Evolutionary conservation across 2,888 invertebrate genomes (phyloP).

Genomic region (Petrolisthes cinctipes): DNA sequence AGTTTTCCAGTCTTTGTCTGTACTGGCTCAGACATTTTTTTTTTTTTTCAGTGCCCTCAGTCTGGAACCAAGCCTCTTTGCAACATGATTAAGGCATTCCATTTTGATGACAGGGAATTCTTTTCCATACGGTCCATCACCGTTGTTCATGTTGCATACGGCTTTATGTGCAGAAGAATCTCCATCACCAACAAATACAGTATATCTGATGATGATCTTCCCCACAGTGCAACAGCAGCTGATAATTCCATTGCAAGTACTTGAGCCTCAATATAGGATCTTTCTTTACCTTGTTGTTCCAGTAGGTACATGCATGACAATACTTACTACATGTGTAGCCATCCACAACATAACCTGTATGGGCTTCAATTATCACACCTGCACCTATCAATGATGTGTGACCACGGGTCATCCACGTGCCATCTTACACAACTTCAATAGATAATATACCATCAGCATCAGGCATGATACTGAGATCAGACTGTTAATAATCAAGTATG

Average conservation of each 20-base stretch:
- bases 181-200: constrained; percentile 4
- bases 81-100: neutral
- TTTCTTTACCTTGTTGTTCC: no score
- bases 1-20: neutral
- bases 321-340: neutral
- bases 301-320: no score
- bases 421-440: constrained; percentile 13
- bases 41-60: neutral
- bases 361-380: neutral
- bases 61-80: neutral
- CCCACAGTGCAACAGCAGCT: neutral
- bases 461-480: neutral
- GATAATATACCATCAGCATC: neutral
- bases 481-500: neutral
- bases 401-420: constrained; percentile 19
- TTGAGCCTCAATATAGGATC: neutral
- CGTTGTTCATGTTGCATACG: neutral
- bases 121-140: neutral
- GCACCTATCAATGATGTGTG: constrained; percentile 4
- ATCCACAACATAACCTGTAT: constrained; percentile 11
- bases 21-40: neutral
- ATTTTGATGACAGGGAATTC: neutral
- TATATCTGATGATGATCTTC: neutral
- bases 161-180: neutral
- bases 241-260: neutral